A percentile compares a stretch with the other conserved stretches of the same genome.
phyloP scores from a whole-genome alignment of 2,888 invertebrate species.

The Dasypogon diadema region DNA sequence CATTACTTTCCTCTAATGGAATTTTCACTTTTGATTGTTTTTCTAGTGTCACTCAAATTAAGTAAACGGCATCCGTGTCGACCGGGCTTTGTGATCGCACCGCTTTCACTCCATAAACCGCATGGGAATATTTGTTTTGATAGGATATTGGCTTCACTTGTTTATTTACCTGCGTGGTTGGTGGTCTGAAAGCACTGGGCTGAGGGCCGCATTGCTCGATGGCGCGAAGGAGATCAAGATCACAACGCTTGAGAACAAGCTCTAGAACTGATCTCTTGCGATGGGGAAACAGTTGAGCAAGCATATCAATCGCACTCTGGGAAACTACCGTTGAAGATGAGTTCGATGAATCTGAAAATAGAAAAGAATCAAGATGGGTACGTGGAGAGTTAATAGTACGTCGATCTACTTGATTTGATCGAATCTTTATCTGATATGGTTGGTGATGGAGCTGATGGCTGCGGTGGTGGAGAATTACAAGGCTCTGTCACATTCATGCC shows the following conservation, averaged over 20 bases:
- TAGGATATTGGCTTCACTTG: conserved; percentile 35
- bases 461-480: conserved; percentile 69
- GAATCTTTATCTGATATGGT: conserved; percentile 54
- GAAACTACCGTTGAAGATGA: conserved; percentile 70
- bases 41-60: conserved; percentile 53
- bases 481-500: conserved; percentile 88
- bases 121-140: conserved; percentile 38
- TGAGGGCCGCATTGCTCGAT: conserved; percentile 65
- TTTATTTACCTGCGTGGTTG: conserved; percentile 57
- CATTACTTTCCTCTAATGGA: conserved; percentile 52
- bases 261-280: conserved; percentile 90
- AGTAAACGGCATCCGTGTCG: conserved; percentile 20
- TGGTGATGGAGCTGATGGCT: conserved; percentile 52
- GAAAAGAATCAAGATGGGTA: background rate
- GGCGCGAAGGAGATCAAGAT: conserved; percentile 84
- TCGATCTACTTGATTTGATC: conserved; percentile 53
- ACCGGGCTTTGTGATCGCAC: conserved; percentile 20
- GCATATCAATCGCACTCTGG: conserved; percentile 83
- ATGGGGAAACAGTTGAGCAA: conserved; percentile 89
- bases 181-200: conserved; percentile 58
- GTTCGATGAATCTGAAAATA: conserved; percentile 58
- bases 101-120: conserved; percentile 38
- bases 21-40: conserved; percentile 51
- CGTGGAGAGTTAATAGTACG: background rate
- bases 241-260: conserved; percentile 90